phyloP scores from a whole-genome alignment of 2,113 vertebrate genomes.

The Varanus komodoensis region DNA sequence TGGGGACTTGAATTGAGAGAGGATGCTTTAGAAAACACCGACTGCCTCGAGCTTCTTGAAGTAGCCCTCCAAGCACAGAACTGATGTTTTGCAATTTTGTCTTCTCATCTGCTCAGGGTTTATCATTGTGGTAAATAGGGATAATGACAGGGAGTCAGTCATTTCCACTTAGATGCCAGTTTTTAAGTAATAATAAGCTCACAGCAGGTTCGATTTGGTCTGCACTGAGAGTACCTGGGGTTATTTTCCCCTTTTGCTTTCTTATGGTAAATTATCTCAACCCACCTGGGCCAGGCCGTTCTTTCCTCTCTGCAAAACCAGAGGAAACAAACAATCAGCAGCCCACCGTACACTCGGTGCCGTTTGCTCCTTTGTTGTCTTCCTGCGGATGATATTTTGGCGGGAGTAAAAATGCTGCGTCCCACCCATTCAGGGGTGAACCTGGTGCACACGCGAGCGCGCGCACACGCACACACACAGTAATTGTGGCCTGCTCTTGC shows the following conservation, averaged over 20 bases:
- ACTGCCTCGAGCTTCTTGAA: slow-evolving; percentile 60
- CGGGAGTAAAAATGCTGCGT: slow-evolving; percentile 11
- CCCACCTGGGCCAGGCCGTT: slow-evolving; percentile 66
- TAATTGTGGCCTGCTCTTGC: slow-evolving; percentile 52
- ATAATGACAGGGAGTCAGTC: slow-evolving; percentile 78
- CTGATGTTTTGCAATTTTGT: slow-evolving; percentile 77
- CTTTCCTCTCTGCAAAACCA: slow-evolving; percentile 57
- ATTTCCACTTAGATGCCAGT: slow-evolving; percentile 76
- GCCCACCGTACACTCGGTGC: slow-evolving; percentile 37
- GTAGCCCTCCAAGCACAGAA: slow-evolving; percentile 64
- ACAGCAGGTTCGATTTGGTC: slow-evolving; percentile 72
- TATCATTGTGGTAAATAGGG: slow-evolving; percentile 79
- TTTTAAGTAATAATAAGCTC: slow-evolving; percentile 77
- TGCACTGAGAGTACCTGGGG: slow-evolving; percentile 70
- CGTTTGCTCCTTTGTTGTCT: slow-evolving; percentile 57
- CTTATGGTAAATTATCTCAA: slow-evolving; percentile 70
- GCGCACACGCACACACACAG: slow-evolving; percentile 55
- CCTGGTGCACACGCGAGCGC: slow-evolving; percentile 52
- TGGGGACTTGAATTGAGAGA: slow-evolving; percentile 62
- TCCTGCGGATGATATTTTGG: slow-evolving; percentile 41
- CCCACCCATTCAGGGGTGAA: slow-evolving; percentile 52
- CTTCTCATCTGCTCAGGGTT: slow-evolving; percentile 78
- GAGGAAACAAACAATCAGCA: slow-evolving; percentile 49
- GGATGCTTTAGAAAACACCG: slow-evolving; percentile 47
- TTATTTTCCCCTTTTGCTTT: slow-evolving; percentile 69